Percentiles rank a stretch among this genome's conserved stretches.
Conservation (phyloP, 2,888 invertebrate genomes). For the Drosophila mercatorum region DNA sequence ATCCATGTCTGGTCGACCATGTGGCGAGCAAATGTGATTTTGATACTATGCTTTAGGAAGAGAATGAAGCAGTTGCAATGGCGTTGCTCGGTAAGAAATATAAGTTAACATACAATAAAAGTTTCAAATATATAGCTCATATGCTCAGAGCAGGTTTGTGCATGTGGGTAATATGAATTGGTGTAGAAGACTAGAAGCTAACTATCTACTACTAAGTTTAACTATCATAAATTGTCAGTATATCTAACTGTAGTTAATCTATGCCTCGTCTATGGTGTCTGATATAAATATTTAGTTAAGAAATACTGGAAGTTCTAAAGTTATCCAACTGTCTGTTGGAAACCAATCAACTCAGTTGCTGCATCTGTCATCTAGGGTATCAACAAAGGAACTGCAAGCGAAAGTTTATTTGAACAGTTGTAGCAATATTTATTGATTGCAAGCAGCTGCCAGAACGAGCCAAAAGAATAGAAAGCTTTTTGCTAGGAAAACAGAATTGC, state of each 20-base stretch:
- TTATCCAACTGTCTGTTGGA: neutral
- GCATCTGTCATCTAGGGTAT: conserved; percentile 12
- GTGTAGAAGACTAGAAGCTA: too few relatives aligned
- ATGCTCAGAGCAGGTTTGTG: too few relatives aligned
- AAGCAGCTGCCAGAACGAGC: conserved; percentile 38
- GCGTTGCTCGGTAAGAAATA: too few relatives aligned
- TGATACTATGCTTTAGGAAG: conserved; percentile 38
- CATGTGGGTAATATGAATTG: too few relatives aligned
- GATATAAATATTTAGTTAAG: too few relatives aligned
- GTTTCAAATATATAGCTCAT: too few relatives aligned
- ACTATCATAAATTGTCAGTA: too few relatives aligned
- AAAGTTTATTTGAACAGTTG: conserved; percentile 49
- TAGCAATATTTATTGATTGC: conserved; percentile 73
- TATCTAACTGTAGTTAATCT: too few relatives aligned
- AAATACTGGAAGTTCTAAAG: too few relatives aligned
- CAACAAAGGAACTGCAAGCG: conserved; percentile 38
- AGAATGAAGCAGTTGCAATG: conserved; percentile 19
- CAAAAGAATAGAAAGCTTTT: conserved; percentile 49
- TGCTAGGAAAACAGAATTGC: conserved; percentile 50
- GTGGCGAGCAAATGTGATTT: conserved; percentile 45
- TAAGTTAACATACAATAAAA: too few relatives aligned
- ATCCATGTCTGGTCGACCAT: conserved; percentile 30
- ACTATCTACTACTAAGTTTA: too few relatives aligned
- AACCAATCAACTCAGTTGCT: neutral
- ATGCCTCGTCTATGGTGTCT: too few relatives aligned